Evolutionary conservation across 2,888 invertebrate species (phyloP).

Genomic region (Didymodactylos carnosus): DNA sequence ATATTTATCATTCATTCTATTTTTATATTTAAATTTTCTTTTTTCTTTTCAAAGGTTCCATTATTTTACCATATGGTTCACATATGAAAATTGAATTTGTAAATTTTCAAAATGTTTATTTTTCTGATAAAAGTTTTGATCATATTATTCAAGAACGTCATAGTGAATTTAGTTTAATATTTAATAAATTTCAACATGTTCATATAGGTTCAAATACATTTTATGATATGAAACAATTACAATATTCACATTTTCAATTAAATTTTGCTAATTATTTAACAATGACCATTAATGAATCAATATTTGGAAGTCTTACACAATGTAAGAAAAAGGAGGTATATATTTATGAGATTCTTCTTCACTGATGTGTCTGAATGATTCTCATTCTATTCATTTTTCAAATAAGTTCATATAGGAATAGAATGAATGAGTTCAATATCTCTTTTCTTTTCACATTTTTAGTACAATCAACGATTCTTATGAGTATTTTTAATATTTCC

Average conservation of each 20-base stretch:
- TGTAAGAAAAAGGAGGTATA: background rate
- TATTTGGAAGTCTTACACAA: background rate
- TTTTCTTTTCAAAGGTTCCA: background rate
- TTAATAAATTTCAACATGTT: background rate
- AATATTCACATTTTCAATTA: background rate
- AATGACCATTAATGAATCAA: background rate
- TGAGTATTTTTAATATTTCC: background rate
- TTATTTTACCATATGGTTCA: background rate
- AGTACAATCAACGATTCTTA: background rate
- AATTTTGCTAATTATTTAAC: background rate
- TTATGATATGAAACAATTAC: background rate
- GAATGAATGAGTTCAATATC: no score
- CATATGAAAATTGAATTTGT: background rate
- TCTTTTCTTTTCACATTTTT: background rate
- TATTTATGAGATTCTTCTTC: background rate
- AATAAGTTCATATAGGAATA: no score
- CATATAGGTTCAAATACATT: background rate
- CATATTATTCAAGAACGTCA: background rate
- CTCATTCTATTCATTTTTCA: no score
- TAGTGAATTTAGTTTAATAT: background rate
- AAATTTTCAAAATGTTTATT: background rate
- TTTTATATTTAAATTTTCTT: background rate
- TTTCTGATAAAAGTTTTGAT: background rate
- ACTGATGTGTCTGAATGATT: no score
- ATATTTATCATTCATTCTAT: background rate